Evolutionary conservation across 1,140 invertebrate genomes (phyloP), one percentile per base, ranked within the genome.

Genomic region (Pseudobourletiella spinata): DNA sequence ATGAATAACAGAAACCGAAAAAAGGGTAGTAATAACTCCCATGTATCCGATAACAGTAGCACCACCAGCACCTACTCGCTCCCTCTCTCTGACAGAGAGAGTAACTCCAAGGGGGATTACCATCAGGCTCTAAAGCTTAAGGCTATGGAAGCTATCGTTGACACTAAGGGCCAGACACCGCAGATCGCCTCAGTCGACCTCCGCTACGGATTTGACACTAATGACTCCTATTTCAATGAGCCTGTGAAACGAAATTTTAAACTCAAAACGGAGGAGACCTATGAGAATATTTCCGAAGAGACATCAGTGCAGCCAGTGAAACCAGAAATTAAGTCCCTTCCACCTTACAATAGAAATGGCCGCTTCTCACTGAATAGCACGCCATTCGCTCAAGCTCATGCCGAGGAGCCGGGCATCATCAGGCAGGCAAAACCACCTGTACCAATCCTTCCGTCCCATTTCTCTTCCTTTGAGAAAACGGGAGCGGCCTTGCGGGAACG

Each of bases 1-100:
- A 67, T 70, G 68, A 70, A 70, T 55, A 69, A 69, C 63, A 25
- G 62, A 16, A 70, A 67, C 26, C 24, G 58, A n/a, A 46, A 46
- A 26, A 61, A 61, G 24, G 20, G 61, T 14, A 30, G 54, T 15
- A 56, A 60, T 43, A 22, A 46, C 14, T 66, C 48, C 3, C 58
- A 66, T 26, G 35, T 42, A 3, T 64, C 59, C 14, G 65, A 70
- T 29, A 60, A 55, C 2, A 70, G 63, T 43, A 70, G 65, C 42
- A 65, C 59, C 2, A 63, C 61, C 4, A 69, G 68, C 35, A 69
- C 58, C 24, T 69, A 64, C 51, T 69, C 68, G 1, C 51, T 70
- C 8, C 65, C 68, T 16, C 56, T 44, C 32, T 66, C 68, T n/a
- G 63, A 65, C 8, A 51, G 46, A n/a, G 52, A 61, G 14, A 59